These are phyloP conservation scores for Mercenaria mercenaria DNA, from an alignment of 1,140 invertebrate genomes.

Conservation along the genomic window DNA sequence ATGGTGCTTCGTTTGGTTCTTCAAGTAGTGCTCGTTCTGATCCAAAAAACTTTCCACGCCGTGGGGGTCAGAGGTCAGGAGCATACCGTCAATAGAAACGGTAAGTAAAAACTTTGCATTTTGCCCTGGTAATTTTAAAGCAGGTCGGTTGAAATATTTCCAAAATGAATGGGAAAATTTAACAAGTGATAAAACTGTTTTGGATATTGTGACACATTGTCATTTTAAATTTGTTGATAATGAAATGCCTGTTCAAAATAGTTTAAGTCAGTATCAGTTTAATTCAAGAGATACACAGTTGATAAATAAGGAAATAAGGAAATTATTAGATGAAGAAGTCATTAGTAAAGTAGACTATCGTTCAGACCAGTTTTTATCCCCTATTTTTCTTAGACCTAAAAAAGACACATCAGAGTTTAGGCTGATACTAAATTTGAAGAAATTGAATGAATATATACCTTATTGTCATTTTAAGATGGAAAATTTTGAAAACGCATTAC, in stretches of 20 bases:
- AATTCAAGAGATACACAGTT: neutral
- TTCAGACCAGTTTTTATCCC: constrained; percentile 60
- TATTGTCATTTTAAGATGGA: constrained; percentile 35
- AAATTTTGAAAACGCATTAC: neutral
- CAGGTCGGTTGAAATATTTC: constrained; percentile 47
- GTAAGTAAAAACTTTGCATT: neutral
- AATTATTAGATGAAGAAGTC: constrained; percentile 32
- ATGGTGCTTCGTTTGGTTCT: neutral
- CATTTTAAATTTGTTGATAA: constrained; percentile 26
- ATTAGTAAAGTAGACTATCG: neutral
- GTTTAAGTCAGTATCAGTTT: neutral
- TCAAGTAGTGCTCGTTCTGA: neutral
- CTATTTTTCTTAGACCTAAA: constrained; percentile 58
- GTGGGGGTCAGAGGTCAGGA: neutral
- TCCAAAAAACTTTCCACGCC: neutral
- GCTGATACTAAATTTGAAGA: constrained; percentile 62
- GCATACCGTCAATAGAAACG: neutral
- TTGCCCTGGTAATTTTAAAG: neutral
- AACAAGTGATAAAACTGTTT: constrained; percentile 52
- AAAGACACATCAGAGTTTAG: constrained; percentile 34
- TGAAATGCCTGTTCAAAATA: neutral
- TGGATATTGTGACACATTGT: constrained; percentile 41
- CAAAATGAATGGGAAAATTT: constrained; percentile 54
- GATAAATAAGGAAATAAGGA: constrained; percentile 32
- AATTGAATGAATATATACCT: constrained; percentile 19